Base-by-base conservation (phyloP, 2,888 invertebrate genomes). In the Bedellia somnulentella region DNA sequence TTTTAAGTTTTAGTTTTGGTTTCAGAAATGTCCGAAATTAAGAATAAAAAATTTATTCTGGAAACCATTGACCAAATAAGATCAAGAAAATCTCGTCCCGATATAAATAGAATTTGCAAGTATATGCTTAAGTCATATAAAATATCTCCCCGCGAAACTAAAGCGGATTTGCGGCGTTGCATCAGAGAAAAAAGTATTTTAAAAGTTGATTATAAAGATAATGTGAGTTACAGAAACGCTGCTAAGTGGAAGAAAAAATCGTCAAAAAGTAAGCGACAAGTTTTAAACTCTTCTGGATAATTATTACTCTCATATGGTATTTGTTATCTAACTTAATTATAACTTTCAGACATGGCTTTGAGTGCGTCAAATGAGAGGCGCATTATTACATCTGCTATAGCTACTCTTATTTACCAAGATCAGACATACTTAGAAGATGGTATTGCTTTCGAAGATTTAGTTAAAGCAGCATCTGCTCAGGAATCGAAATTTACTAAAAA, bases 201-300 rank as follows among this genome's bases (percentile, higher is more conserved):
- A 40, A 87, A 87, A 78, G 91, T 91, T 16, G 87, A 89, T 52
- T 91, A 90, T 59, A 92, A 91, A 67, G 90, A 90, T 47, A 87
- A 83, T 64, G 87, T 86, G 42, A 89, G 89, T 68, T 91, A 91
- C 56, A 79, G 91, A 46, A 89, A 89, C 71, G 87, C 89, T 27
- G 84, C 86, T 29, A 89, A 83, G 76, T 86, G 80, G 81, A 80
- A 66, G 47, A 71, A 57, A 48, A 70, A 57, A 44, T 51, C 57
- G 52, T 52, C 33, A 47, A 47, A 37, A 57, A 49, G 12, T 24
- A 24, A 6, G 12, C n/a, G 11, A 24, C 6, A 12, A n/a, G n/a
- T n/a, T n/a, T n/a, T n/a, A n/a, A n/a, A n/a, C n/a, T n/a, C n/a
- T n/a, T n/a, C n/a, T n/a, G n/a, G n/a, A n/a, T n/a, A n/a, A n/a